A percentile compares a stretch with the other conserved stretches of the same genome.
These are phyloP conservation scores for Tinea pellionella DNA, from an alignment of 2,888 invertebrate genomes.

Conservation along the genomic window DNA sequence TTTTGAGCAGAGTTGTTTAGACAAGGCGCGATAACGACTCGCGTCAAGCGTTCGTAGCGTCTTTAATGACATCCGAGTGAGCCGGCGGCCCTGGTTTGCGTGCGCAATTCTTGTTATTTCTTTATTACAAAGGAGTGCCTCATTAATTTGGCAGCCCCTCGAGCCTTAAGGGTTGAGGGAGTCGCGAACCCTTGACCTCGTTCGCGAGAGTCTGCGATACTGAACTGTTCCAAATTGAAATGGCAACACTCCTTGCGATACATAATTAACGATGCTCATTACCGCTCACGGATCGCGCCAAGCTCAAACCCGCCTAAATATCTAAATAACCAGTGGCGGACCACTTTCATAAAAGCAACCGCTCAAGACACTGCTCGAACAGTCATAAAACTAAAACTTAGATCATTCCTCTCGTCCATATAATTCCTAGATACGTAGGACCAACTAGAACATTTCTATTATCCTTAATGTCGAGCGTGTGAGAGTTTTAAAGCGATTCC, in stretches of 20 bases:
- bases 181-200: slow-evolving; percentile 67
- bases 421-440: slow-evolving; percentile 57
- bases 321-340: neutral
- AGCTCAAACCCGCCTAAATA: slow-evolving; percentile 18
- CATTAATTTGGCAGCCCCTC: slow-evolving; percentile 70
- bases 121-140: slow-evolving; percentile 71
- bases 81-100: slow-evolving; percentile 53
- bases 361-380: neutral
- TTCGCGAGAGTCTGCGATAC: slow-evolving; percentile 56
- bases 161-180: slow-evolving; percentile 48
- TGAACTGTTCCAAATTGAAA: slow-evolving; percentile 52
- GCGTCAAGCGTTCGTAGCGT: slow-evolving; percentile 26
- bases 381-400: slow-evolving; percentile 50
- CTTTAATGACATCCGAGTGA: slow-evolving; percentile 60
- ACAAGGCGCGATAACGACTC: slow-evolving; percentile 24
- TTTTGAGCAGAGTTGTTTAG: slow-evolving; percentile 54
- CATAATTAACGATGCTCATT: slow-evolving; percentile 68
- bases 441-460: slow-evolving; percentile 59
- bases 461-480: slow-evolving; percentile 60
- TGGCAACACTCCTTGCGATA: slow-evolving; percentile 61
- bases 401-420: slow-evolving; percentile 52
- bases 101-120: slow-evolving; percentile 71
- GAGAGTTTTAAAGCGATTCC: slow-evolving; percentile 64
- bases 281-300: slow-evolving; percentile 26
- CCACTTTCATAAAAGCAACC: neutral